phyloP scores from a whole-genome alignment of 2,113 vertebrate species.

The Psammodynastes pulverulentus region DNA sequence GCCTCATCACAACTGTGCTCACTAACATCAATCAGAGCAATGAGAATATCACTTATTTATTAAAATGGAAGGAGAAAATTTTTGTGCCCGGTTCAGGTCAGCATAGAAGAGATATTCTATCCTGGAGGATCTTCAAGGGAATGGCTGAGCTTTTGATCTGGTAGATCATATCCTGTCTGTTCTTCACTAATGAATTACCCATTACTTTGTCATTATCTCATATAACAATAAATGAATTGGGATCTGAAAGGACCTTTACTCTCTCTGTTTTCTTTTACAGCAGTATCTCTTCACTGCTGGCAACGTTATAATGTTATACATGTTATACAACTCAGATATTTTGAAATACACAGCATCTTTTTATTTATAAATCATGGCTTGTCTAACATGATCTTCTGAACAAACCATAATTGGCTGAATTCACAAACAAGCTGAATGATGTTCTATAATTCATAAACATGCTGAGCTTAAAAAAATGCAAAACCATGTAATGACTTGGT shows the following conservation, averaged over 20 bases:
- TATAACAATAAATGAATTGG: not conserved
- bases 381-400: not conserved
- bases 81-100: not conserved
- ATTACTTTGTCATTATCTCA: not conserved
- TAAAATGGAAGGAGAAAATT: not conserved
- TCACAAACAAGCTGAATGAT: not conserved
- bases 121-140: not conserved
- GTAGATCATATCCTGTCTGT: not conserved
- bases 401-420: not conserved
- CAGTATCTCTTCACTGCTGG: not conserved
- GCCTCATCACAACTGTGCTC: not conserved
- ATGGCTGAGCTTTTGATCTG: not conserved
- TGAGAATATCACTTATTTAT: not conserved
- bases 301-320: not conserved
- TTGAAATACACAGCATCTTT: not conserved
- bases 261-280: not conserved
- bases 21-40: not conserved
- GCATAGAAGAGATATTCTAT: not conserved
- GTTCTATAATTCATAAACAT: not conserved
- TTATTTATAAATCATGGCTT: not conserved
- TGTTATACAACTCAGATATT: not conserved
- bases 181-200: not conserved
- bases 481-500: not conserved
- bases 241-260: not conserved
- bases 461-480: not conserved